Percentiles rank a stretch among this genome's conserved stretches.
phyloP scores from a whole-genome alignment of 2,888 invertebrate genomes.

The Torymus auratus region DNA sequence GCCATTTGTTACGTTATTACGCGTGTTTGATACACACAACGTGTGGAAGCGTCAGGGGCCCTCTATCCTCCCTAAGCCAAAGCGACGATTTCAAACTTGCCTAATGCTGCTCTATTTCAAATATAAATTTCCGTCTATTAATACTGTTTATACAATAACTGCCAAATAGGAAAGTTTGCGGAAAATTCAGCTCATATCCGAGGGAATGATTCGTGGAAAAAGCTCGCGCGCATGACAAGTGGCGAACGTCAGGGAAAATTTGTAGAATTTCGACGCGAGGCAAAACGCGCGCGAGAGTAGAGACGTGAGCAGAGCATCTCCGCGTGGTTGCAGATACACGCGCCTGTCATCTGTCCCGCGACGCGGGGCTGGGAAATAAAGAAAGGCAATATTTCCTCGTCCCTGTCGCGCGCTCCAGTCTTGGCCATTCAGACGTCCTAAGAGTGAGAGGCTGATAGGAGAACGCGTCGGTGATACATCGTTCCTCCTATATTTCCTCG shows the following conservation, averaged over 20 bases:
- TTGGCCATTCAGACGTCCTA: constrained; percentile 1
- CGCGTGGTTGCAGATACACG: constrained; percentile 20
- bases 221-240: too few relatives aligned
- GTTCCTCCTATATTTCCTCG: constrained; percentile 46
- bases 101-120: constrained; percentile 73
- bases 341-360: constrained; percentile 44
- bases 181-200: neutral
- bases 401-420: neutral
- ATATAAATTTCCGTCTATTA: constrained; percentile 72
- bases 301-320: neutral
- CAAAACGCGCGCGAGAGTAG: neutral
- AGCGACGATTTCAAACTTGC: constrained; percentile 54
- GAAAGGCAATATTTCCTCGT: constrained; percentile 53
- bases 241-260: neutral
- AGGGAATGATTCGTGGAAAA: neutral
- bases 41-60: constrained; percentile 57
- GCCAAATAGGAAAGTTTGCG: neutral
- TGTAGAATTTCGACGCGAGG: neutral
- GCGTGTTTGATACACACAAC: constrained; percentile 70
- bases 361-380: constrained; percentile 46
- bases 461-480: constrained; percentile 49
- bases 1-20: constrained; percentile 74
- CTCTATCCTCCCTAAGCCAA: neutral
- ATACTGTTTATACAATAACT: constrained; percentile 60
- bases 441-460: constrained; percentile 4